Conservation (phyloP, 2,797 vertebrate genomes). For the Dallia pectoralis region DNA sequence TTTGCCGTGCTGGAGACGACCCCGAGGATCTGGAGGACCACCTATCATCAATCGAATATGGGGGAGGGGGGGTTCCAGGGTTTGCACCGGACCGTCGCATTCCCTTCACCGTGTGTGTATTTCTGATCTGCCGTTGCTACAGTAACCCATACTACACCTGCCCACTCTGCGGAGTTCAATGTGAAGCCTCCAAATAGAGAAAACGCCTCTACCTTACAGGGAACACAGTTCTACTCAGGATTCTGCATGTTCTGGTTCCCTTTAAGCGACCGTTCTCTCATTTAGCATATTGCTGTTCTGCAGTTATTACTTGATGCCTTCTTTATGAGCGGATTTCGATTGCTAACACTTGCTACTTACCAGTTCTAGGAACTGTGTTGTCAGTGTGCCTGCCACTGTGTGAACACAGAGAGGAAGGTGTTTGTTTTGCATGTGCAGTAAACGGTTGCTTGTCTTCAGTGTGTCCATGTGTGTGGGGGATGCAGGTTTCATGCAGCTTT, state of each 20-base stretch:
- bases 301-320: neutral
- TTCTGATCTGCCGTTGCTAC: constrained; percentile 25
- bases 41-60: neutral
- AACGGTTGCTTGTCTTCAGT: neutral
- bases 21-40: neutral
- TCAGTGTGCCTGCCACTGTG: neutral
- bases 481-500: neutral
- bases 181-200: constrained; percentile 28
- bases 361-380: neutral
- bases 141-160: constrained; percentile 30
- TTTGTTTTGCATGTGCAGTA: neutral
- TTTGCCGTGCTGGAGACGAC: neutral
- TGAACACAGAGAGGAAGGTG: neutral
- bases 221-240: constrained; percentile 6
- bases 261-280: neutral
- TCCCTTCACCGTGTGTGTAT: neutral
- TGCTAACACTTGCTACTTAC: neutral
- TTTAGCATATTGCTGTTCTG: neutral
- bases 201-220: constrained; percentile 14
- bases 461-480: too few species aligned
- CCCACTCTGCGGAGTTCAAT: constrained; percentile 21
- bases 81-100: neutral
- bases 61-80: neutral
- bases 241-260: constrained; percentile 5
- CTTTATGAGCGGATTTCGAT: neutral